Evolutionary conservation across 2,888 invertebrate genomes (phyloP).

Genomic region (Polyommatus iphigenia): DNA sequence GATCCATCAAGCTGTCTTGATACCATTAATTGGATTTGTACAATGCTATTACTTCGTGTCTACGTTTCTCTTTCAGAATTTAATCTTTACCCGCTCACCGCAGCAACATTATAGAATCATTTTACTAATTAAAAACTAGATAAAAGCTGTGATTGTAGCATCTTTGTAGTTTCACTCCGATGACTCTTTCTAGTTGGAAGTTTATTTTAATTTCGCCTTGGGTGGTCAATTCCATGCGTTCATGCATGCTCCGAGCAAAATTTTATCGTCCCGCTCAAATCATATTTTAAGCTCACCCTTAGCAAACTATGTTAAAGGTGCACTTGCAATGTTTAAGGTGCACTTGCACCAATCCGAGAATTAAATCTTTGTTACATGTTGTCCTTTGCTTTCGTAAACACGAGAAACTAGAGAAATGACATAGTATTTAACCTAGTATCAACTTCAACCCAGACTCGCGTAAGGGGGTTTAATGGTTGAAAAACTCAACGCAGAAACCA

Average conservation of each 20-base stretch:
- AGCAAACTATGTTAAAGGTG: no score
- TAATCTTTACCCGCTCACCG: constrained; percentile 58
- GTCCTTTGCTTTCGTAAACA: no score
- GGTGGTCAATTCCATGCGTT: not conserved
- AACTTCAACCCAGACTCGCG: not conserved
- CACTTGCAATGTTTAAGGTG: no score
- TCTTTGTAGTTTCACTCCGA: constrained; percentile 45
- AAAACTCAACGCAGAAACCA: constrained; percentile 39
- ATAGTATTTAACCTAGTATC: no score
- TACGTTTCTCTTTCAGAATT: constrained; percentile 53
- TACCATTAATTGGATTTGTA: constrained; percentile 67
- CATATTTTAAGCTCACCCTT: not conserved
- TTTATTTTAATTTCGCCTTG: constrained; percentile 52
- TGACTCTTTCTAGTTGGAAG: constrained; percentile 56
- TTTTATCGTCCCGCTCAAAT: not conserved
- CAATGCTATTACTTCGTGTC: constrained; percentile 14
- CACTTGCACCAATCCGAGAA: no score
- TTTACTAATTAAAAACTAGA: constrained; percentile 75
- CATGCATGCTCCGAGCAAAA: not conserved
- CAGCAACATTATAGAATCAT: constrained; percentile 72
- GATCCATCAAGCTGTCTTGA: constrained; percentile 55
- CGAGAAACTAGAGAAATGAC: no score
- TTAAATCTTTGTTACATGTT: no score
- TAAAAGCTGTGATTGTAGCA: constrained; percentile 18
- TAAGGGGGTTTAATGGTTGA: constrained; percentile 38